Evolutionary conservation across 2,888 invertebrate species (phyloP).

Genomic region (Leptinotarsa rubiginosa): DNA sequence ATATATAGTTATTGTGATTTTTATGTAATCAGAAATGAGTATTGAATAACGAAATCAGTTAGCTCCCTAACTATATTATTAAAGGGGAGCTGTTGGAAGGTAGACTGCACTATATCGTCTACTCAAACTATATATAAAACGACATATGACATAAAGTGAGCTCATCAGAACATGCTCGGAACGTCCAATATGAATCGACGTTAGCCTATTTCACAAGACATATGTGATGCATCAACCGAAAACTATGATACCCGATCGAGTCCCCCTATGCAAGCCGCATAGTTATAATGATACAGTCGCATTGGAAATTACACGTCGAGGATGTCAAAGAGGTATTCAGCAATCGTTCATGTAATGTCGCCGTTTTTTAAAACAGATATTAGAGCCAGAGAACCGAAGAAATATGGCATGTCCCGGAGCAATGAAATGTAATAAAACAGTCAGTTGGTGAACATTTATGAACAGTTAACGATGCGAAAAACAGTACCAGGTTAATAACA

Average conservation of each 20-base stretch:
- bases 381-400: constrained; percentile 24
- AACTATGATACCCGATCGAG: background rate
- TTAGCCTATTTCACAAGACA: background rate
- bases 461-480: constrained; percentile 57
- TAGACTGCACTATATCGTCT: no score
- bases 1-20: no score
- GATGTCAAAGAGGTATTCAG: constrained; percentile 23
- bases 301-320: constrained; percentile 12
- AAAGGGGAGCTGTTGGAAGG: no score
- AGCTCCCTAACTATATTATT: no score
- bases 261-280: constrained; percentile 1
- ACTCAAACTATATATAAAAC: no score
- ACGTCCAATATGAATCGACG: no score
- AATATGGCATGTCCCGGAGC: constrained; percentile 47
- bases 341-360: constrained; percentile 20
- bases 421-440: constrained; percentile 53
- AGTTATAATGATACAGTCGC: constrained; percentile 7
- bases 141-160: no score
- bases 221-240: constrained; percentile 10
- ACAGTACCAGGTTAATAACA: constrained; percentile 53
- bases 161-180: no score
- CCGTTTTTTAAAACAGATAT: constrained; percentile 20
- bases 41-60: no score
- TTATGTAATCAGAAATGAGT: no score
- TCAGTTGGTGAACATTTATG: constrained; percentile 53